phyloP scores from a whole-genome alignment of 2,888 invertebrate genomes.

The Torymus auratus region DNA sequence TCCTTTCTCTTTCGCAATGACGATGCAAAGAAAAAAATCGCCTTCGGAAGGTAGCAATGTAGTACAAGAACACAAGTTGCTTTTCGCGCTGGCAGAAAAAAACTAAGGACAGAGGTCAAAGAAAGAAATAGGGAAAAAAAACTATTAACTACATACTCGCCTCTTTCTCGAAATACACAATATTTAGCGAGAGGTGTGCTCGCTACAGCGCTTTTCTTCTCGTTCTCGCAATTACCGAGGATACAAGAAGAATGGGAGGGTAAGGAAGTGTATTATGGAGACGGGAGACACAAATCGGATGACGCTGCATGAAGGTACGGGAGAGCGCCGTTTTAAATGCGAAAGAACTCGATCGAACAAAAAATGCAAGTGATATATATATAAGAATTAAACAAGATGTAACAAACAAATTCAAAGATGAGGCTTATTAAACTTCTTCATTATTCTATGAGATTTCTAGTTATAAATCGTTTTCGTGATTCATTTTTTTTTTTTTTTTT shows the following conservation, averaged over 20 bases:
- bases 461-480: constrained; percentile 44
- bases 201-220: constrained; percentile 19
- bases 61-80: constrained; percentile 45
- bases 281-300: constrained; percentile 25
- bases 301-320: constrained; percentile 18
- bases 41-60: constrained; percentile 9
- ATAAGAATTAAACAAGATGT: constrained; percentile 51
- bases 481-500: constrained; percentile 33
- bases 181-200: constrained; percentile 21
- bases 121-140: constrained; percentile 48
- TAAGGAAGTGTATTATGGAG: background rate
- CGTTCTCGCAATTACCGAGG: constrained; percentile 21
- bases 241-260: background rate
- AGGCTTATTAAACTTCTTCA: constrained; percentile 40
- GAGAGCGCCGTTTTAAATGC: constrained; percentile 50
- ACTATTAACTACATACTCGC: constrained; percentile 49
- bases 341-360: constrained; percentile 52
- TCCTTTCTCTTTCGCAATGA: constrained; percentile 12
- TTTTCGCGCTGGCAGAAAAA: background rate
- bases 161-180: constrained; percentile 41
- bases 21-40: constrained; percentile 51
- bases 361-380: constrained; percentile 35
- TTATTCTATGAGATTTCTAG: constrained; percentile 38
- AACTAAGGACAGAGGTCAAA: background rate
- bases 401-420: constrained; percentile 47